Evolutionary conservation across 1,140 invertebrate species (phyloP), one percentile per base, ranked within the genome.

Genomic region (Heliconius nattereri): DNA sequence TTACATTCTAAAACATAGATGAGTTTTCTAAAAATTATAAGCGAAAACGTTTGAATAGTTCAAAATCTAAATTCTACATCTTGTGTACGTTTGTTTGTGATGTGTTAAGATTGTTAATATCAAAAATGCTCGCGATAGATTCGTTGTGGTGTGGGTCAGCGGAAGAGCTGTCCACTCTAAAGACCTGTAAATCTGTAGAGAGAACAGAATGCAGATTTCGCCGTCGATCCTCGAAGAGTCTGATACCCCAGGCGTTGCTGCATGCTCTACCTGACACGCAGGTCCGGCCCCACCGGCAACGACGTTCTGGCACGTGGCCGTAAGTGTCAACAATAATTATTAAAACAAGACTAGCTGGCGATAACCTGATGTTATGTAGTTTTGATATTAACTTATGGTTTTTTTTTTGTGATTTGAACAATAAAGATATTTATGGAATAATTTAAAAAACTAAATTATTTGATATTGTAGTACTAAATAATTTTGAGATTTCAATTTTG

Each of bases 261-360:
- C 90, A 92, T 81, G 84, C 88, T 57, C 84, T 84, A 57, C 86
- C 86, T 37, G 88, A 91, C 52, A 81, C 83, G 29, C 88, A 90
- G 76, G 84, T 87, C 20, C 86, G 87, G 23, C 66, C 88, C 52
- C 87, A 92, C 66, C 84, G 95, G 45, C 90, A 94, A 81, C 90
- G 95, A 82, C 91, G 95, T 81, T 95, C 95, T 80, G 95, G 95
- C 81, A 96, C 95, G 86, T 96, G 95, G 95, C 95, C 95, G 95
- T 96, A 95, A 96, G 95, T 96, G 79, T 76, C 49, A 81, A 76
- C 32, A 71, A 66, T 60, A 40, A 45, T 45, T 74, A 32, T 72
- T 72, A 40, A 66, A 66, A 66, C 26, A 5, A 66, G 9, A 66
- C 3, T 23, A 60, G 54, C 23, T 66, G 23, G 23, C 9, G 29